These are phyloP conservation scores for Helostoma temminkii DNA, from an alignment of 2,797 vertebrate genomes.

Conservation along the genomic window DNA sequence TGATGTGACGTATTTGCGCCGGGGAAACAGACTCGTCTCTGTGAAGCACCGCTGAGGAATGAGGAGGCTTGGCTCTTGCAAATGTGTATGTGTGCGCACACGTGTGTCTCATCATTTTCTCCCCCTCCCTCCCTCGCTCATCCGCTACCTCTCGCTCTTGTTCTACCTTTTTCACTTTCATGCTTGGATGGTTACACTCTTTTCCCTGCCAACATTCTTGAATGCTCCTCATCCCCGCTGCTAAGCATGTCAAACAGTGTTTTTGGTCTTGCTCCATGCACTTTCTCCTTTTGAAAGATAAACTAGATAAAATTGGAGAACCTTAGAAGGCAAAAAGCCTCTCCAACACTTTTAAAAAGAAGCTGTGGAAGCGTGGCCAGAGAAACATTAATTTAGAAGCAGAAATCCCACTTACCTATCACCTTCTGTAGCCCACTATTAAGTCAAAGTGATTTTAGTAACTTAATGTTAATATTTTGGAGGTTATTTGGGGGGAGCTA, in stretches of 20 bases:
- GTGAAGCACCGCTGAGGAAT: slow-evolving; percentile 66
- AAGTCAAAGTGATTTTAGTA: not conserved
- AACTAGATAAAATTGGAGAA: slow-evolving; percentile 34
- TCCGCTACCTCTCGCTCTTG: slow-evolving; percentile 11
- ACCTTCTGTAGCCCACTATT: not conserved
- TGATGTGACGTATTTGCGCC: slow-evolving; percentile 66
- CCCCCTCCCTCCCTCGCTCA: slow-evolving; percentile 8
- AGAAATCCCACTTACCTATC: not conserved
- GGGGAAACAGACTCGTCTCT: slow-evolving; percentile 74
- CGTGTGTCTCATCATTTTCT: slow-evolving; percentile 45
- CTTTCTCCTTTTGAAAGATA: slow-evolving; percentile 40
- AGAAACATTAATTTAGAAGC: no score
- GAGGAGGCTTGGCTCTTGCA: slow-evolving; percentile 59
- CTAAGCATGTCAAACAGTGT: slow-evolving; percentile 41
- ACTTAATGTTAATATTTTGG: no score
- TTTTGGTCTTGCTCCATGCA: slow-evolving; percentile 44
- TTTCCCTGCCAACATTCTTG: slow-evolving; percentile 71
- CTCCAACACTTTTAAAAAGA: slow-evolving; percentile 2
- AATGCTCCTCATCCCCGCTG: slow-evolving; percentile 40
- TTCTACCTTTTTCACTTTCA: slow-evolving; percentile 74
- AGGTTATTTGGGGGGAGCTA: no score
- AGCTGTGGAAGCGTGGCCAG: no score
- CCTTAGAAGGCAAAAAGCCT: slow-evolving; percentile 35
- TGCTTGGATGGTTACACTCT: slow-evolving; percentile 60
- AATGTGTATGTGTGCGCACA: slow-evolving; percentile 8